Conservation (phyloP, 2,888 invertebrate genomes). For the Nymphalis c-album region DNA sequence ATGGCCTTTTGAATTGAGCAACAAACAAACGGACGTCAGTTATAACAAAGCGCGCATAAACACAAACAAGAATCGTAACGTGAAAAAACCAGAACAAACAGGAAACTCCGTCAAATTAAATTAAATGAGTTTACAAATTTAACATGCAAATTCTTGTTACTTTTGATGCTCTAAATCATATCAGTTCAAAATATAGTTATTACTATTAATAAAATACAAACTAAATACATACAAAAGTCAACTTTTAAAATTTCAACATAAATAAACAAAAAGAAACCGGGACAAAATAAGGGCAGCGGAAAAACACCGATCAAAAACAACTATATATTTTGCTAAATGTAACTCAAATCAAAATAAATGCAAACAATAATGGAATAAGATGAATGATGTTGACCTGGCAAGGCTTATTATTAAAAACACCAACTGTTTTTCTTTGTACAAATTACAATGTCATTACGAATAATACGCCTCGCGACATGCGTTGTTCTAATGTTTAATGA, state of each 20-base stretch:
- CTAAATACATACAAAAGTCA: background rate
- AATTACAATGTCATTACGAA: slow-evolving; percentile 27
- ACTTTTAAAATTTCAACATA: background rate
- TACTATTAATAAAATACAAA: background rate
- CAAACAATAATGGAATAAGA: slow-evolving; percentile 15
- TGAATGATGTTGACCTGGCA: slow-evolving; percentile 19
- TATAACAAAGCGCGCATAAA: slow-evolving; percentile 43
- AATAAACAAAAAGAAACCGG: slow-evolving; percentile 20
- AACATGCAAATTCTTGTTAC: background rate
- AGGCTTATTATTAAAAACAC: slow-evolving; percentile 15
- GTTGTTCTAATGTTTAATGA: slow-evolving; percentile 9
- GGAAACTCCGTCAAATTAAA: slow-evolving; percentile 42
- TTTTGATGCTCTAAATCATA: too few species aligned
- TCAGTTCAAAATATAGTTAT: too few species aligned
- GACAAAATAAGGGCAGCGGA: slow-evolving; percentile 11
- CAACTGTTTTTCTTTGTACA: slow-evolving; percentile 11
- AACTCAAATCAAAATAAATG: slow-evolving; percentile 14
- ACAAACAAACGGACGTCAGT: slow-evolving; percentile 42
- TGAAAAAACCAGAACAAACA: slow-evolving; percentile 44
- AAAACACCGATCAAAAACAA: slow-evolving; percentile 11
- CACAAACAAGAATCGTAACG: slow-evolving; percentile 33
- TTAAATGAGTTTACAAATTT: slow-evolving; percentile 5
- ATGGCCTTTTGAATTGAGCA: slow-evolving; percentile 49
- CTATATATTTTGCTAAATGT: slow-evolving; percentile 10
- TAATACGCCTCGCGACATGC: slow-evolving; percentile 6